A percentile compares a stretch with the other conserved stretches of the same genome.
Conservation (phyloP, 2,888 invertebrate species). For the Vesta saturnalis region DNA sequence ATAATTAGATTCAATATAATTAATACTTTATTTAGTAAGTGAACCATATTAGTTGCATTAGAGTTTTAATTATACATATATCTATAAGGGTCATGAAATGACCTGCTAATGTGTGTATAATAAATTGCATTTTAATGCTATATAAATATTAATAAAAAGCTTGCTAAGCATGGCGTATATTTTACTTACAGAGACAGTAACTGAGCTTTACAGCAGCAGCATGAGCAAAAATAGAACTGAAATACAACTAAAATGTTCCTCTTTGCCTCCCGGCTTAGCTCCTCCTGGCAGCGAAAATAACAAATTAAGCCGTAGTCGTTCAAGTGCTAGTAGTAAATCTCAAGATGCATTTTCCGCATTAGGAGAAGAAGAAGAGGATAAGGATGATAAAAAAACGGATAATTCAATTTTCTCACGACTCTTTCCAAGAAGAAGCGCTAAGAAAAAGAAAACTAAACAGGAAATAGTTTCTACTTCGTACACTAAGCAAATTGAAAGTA, state of each 20-base stretch:
- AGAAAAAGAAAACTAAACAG: conserved; percentile 70
- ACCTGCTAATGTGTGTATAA: not conserved
- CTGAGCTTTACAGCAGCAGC: conserved; percentile 57
- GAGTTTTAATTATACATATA: too few species aligned
- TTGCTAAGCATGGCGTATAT: conserved; percentile 42
- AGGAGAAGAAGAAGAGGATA: conserved; percentile 58
- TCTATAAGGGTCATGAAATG: too few species aligned
- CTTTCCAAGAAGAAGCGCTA: conserved; percentile 75
- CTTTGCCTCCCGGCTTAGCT: conserved; percentile 71
- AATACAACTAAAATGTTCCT: conserved; percentile 71
- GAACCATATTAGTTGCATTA: too few species aligned
- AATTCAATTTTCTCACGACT: conserved; percentile 73
- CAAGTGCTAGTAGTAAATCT: conserved; percentile 60
- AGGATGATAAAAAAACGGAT: conserved; percentile 64
- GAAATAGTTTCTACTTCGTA: conserved; percentile 56
- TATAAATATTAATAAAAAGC: conserved; percentile 13
- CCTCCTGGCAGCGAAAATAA: conserved; percentile 63
- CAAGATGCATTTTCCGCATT: conserved; percentile 53
- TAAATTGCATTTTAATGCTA: not conserved
- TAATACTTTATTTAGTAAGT: too few species aligned
- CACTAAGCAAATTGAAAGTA: not conserved
- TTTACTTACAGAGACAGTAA: conserved; percentile 59
- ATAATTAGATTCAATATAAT: too few species aligned
- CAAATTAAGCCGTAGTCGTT: conserved; percentile 65
- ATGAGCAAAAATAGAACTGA: conserved; percentile 56